Evolutionary conservation across 1,140 invertebrate genomes (phyloP).

Genomic region (Drosophila quadrilineata): DNA sequence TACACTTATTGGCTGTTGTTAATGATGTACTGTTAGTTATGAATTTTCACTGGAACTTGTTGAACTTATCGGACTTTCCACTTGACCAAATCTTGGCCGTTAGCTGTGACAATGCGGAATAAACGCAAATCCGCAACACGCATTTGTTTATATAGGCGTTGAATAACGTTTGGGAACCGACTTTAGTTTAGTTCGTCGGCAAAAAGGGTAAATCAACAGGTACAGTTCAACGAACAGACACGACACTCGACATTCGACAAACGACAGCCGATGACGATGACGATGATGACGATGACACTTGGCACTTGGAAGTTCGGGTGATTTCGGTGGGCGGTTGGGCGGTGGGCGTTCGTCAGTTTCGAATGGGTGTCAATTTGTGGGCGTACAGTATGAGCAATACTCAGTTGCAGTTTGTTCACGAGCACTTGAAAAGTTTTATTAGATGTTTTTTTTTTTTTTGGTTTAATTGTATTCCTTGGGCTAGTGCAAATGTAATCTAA

Average conservation of each 20-base stretch:
- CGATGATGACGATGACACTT: constrained; percentile 39
- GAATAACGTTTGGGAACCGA: constrained; percentile 12
- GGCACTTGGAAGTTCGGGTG: no score
- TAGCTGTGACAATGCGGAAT: constrained; percentile 68
- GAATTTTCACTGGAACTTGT: constrained; percentile 15
- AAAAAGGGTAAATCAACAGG: constrained; percentile 73
- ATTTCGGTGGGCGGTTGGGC: constrained; percentile 22
- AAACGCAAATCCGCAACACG: constrained; percentile 68
- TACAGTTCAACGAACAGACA: constrained; percentile 18
- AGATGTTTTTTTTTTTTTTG: neutral
- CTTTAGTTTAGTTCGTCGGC: no score
- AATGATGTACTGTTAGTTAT: neutral
- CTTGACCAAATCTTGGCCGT: constrained; percentile 45
- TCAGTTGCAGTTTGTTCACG: constrained; percentile 19
- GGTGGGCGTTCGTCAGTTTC: constrained; percentile 19
- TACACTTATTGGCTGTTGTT: no score
- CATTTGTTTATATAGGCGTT: constrained; percentile 71
- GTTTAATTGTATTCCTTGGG: no score
- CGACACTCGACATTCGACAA: neutral
- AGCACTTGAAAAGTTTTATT: constrained; percentile 20
- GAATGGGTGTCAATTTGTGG: constrained; percentile 16
- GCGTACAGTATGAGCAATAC: constrained; percentile 1
- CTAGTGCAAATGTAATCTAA: no score
- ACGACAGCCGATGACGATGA: neutral
- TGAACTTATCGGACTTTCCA: constrained; percentile 7